Evolutionary conservation across 2,797 vertebrate species (phyloP).

Genomic region (Labeo calbasu): DNA sequence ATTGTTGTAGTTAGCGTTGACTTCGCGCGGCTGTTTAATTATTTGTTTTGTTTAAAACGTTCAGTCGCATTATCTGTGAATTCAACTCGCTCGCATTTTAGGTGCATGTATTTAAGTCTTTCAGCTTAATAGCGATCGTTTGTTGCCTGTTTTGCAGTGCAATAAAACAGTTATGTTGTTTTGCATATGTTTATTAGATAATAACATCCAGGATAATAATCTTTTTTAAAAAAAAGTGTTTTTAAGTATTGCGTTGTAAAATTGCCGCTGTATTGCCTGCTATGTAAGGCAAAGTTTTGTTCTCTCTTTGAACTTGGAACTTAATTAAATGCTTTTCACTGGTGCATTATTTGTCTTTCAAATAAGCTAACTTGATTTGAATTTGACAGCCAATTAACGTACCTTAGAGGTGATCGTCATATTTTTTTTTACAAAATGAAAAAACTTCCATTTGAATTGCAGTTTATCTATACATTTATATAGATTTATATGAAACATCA

Average conservation of each 20-base stretch:
- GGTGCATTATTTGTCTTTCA: not conserved
- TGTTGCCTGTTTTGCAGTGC: not conserved
- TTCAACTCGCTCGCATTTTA: not conserved
- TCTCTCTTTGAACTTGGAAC: not conserved
- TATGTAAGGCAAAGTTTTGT: not conserved
- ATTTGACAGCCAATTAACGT: not conserved
- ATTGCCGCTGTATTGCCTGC: not conserved
- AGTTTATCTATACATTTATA: not conserved
- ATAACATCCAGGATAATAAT: not conserved
- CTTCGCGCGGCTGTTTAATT: not conserved
- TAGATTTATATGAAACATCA: conserved; percentile 1
- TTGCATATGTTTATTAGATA: not conserved
- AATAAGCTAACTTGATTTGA: not conserved
- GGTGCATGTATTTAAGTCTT: not conserved
- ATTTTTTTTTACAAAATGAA: not conserved
- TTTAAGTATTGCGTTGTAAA: not conserved
- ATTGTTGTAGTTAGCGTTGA: not conserved
- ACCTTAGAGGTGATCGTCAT: not conserved
- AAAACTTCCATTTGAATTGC: not conserved
- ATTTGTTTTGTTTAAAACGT: not conserved
- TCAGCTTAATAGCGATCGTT: not conserved
- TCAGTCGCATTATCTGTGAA: not conserved
- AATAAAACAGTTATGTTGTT: not conserved
- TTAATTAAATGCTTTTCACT: not conserved
- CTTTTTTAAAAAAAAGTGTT: not conserved